These are phyloP conservation scores for Hylaea fasciaria DNA, from an alignment of 2,888 invertebrate species.

Conservation along the genomic window DNA sequence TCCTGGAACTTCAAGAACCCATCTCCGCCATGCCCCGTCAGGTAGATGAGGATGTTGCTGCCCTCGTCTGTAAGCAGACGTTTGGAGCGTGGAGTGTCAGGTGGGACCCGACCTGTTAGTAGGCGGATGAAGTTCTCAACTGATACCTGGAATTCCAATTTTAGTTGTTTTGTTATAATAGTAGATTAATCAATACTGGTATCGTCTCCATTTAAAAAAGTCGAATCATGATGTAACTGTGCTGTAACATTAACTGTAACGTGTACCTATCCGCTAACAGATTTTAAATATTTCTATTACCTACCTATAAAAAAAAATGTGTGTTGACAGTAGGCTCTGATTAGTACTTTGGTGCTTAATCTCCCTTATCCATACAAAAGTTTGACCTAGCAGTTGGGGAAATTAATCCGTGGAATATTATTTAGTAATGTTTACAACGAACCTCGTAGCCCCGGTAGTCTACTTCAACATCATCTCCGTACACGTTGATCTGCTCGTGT, in stretches of 20 bases:
- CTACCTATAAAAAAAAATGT: no score
- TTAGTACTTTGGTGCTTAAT: no score
- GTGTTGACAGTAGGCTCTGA: no score
- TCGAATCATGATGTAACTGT: no score
- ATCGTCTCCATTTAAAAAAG: no score
- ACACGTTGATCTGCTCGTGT: constrained; percentile 98
- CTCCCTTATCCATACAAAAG: no score
- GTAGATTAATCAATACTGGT: no score
- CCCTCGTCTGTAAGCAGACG: constrained; percentile 97
- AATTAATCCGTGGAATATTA: no score
- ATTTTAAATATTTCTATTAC: no score
- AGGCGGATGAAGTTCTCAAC: constrained; percentile 99
- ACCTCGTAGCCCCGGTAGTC: constrained; percentile 98
- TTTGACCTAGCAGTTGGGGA: neutral
- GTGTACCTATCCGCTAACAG: no score
- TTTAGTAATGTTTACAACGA: constrained; percentile 33
- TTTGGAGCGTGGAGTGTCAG: constrained; percentile 97
- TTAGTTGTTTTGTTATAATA: neutral
- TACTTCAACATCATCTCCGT: constrained; percentile 99
- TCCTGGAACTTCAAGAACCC: constrained; percentile 99
- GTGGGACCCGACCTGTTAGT: constrained; percentile 95
- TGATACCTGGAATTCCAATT: constrained; percentile 89
- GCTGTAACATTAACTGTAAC: no score
- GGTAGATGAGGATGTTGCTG: constrained; percentile 97
- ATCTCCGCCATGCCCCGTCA: constrained; percentile 99